These are phyloP conservation scores for Neopipo cinnamomea DNA, from an alignment of 2,113 vertebrate genomes.

Conservation along the genomic window DNA sequence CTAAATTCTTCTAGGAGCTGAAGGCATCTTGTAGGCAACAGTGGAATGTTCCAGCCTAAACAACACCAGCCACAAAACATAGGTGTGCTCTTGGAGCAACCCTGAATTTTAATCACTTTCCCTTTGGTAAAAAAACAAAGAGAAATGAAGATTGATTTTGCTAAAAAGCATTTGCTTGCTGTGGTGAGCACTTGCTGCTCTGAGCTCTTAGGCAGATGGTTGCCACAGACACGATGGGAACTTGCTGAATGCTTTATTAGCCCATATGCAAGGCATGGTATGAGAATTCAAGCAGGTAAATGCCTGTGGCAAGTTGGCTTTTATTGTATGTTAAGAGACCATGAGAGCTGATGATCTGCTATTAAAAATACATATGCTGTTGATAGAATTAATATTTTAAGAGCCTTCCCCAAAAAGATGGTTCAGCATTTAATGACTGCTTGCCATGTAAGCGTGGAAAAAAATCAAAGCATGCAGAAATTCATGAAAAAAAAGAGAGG, in stretches of 20 bases:
- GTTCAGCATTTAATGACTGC: background rate
- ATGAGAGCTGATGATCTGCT: background rate
- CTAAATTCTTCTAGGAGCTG: background rate
- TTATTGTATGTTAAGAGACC: background rate
- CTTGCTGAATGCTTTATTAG: slow-evolving; percentile 3
- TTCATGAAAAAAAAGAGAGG: background rate
- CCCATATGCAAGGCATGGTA: background rate
- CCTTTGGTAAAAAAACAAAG: background rate
- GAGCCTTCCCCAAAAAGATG: background rate
- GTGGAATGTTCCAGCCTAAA: background rate
- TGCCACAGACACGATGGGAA: background rate
- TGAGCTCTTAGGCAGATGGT: background rate
- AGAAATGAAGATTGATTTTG: background rate
- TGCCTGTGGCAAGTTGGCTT: background rate
- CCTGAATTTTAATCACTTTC: background rate
- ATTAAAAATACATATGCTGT: background rate
- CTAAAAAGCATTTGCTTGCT: background rate
- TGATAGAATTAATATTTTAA: slow-evolving; percentile 17
- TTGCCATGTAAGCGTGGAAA: background rate
- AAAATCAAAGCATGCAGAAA: background rate
- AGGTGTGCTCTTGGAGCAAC: background rate
- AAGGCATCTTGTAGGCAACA: background rate
- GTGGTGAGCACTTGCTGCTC: background rate
- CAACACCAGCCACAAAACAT: background rate
- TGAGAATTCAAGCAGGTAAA: background rate